Evolutionary conservation across 2,888 invertebrate genomes (phyloP), one percentile per base, ranked within the genome.

Genomic region (Penaeus monodon): DNA sequence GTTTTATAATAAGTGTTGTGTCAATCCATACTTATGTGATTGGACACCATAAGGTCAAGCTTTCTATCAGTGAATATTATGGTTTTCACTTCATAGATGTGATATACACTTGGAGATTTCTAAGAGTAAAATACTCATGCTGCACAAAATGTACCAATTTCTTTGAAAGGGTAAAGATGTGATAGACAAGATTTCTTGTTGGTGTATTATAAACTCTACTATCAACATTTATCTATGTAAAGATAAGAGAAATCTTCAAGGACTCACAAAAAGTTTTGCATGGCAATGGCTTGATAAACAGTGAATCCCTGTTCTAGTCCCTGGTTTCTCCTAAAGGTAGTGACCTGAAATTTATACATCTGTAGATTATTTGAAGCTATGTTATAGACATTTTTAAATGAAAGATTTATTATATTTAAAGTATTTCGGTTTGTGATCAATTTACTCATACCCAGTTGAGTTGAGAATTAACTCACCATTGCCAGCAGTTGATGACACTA

Each of bases 101-200:
- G 84, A 84, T 84, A 65, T 77, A 84, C 49, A 57, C 84, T 84
- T 84, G 84, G 84, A 84, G 84, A 84, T 84, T 84, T 84, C 84
- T 84, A 78, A 38, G 65, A 78, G 33, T 84, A 74, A 83, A 83
- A 83, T 83, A 83, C 74, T 83, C 78, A 68, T 65, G 49, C 68
- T 64, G 65, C 81, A 81, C 64, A 81, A 68, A 81, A 68, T 68
- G 65, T 81, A 65, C 68, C 68, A 68, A 27, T 81, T 81, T 81
- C 81, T 81, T 64, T 38, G 38, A 68, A 80, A 65, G 81, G 65
- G 81, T 81, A 27, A 81, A 57, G 22, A 81, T 81, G 81, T 81
- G 81, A 81, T 81, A 81, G 64, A 64, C 66, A 66, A 81, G 44
- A 65, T 68, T 81, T 65, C 81, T 81, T 81, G 81, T 81, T 81